These are phyloP conservation scores for Plagodis pulveraria DNA, from an alignment of 2,888 invertebrate genomes.

Conservation along the genomic window DNA sequence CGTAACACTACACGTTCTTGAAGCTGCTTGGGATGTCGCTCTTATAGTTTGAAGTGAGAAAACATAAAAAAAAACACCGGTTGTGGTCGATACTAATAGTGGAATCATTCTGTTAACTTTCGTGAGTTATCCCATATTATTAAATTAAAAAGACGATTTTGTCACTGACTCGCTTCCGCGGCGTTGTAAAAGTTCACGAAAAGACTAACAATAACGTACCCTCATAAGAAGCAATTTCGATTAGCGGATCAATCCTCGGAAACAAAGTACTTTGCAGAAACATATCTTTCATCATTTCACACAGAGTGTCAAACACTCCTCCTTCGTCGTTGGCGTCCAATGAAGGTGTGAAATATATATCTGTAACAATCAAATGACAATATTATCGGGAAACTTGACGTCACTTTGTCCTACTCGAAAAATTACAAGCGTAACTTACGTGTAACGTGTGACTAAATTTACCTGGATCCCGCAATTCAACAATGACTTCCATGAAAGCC, in stretches of 20 bases:
- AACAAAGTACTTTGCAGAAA: conserved; percentile 90
- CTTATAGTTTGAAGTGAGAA: too few species aligned
- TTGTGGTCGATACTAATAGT: too few species aligned
- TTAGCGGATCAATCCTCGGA: conserved; percentile 85
- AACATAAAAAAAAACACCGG: too few species aligned
- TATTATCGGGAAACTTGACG: too few species aligned
- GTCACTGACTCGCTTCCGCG: too few species aligned
- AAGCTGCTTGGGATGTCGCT: too few species aligned
- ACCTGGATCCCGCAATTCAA: conserved; percentile 90
- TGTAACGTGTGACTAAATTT: conserved; percentile 1
- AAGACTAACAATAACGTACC: conserved; percentile 45
- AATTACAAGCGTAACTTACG: too few species aligned
- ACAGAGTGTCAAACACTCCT: conserved; percentile 88
- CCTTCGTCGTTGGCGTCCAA: conserved; percentile 87
- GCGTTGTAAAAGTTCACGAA: neutral
- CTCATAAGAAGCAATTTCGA: conserved; percentile 72
- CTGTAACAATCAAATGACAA: conserved; percentile 45
- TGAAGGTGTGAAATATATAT: conserved; percentile 90
- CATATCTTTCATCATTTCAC: conserved; percentile 90
- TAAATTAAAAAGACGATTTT: too few species aligned
- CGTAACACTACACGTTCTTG: too few species aligned
- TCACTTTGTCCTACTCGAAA: too few species aligned
- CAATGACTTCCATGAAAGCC: conserved; percentile 91
- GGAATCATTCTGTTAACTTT: too few species aligned
- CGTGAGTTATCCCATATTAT: too few species aligned